Base-by-base conservation (phyloP, 1,140 invertebrate species). In the Bombus haemorrhoidalis region DNA sequence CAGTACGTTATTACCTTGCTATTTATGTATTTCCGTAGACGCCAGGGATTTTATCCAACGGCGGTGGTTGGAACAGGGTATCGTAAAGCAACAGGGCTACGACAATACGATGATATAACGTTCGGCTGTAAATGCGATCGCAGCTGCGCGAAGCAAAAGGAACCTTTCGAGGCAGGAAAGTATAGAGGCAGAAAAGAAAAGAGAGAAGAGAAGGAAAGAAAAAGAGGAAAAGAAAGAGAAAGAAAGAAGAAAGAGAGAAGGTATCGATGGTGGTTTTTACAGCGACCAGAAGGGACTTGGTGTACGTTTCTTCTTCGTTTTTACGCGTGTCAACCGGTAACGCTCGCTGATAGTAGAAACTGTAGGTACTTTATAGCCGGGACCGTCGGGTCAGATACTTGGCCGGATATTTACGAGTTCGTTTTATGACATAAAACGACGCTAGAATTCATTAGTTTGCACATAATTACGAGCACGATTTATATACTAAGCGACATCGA, bases 391-490 rank as follows among this genome's bases (percentile, higher is more conserved):
- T 53, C 73, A 53, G 76, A 39, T 80, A 79, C 43, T 79, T 34
- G 12, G 25, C 22, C 22, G 76, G 34, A 41, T 89, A 82, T 89
- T 89, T 88, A 89, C 73, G 82, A 66, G 84, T 83, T 71, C 64
- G 73, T 68, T 88, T 86, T 75, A 76, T 76, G 83, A 89, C 79
- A 68, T 69, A 83, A 79, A 89, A 80, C 77, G 75, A 86, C 76
- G 66, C 78, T 80, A 80, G 83, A 87, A 88, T 89, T 86, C 87
- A 89, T 89, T 89, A 86, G 69, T 79, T 75, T 39, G 72, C 87
- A 72, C 87, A 32, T 88, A 89, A 89, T 88, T 87, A 85, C 74
- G 13, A n/a, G 34, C 66, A 47, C 28, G 80, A 88, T 89, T 89
- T 88, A 89, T 88, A 59, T 71, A 77, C 64, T 81, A 37, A 13